A percentile compares a stretch with the other conserved stretches of the same genome.
These are phyloP conservation scores for Oscheius sp. DNA, from an alignment of 2,888 invertebrate genomes.

Conservation along the genomic window DNA sequence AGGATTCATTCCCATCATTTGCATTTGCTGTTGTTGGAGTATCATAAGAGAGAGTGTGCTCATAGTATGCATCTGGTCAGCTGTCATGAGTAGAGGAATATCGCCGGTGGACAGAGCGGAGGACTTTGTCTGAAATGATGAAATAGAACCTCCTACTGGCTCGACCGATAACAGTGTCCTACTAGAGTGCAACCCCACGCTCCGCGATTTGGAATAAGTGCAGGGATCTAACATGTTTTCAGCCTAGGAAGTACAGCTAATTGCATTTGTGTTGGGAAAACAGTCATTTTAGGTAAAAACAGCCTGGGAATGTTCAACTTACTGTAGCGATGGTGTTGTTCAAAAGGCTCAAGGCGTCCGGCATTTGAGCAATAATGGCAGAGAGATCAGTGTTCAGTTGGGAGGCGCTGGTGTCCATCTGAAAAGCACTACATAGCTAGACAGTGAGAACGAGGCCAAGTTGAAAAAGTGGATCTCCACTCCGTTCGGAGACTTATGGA, in stretches of 20 bases:
- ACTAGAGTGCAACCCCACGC: conserved; percentile 11
- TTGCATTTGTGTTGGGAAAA: background rate
- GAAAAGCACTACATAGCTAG: background rate
- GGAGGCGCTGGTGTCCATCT: conserved; percentile 19
- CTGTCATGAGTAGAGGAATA: conserved; percentile 11
- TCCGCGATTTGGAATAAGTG: conserved; percentile 9
- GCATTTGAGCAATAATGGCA: conserved; percentile 18
- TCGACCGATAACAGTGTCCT: conserved; percentile 15
- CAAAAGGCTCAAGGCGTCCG: conserved; percentile 17
- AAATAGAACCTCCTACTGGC: too few relatives aligned
- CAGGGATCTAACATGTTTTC: background rate
- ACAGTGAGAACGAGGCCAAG: background rate
- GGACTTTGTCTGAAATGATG: conserved; percentile 16
- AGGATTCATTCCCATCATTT: conserved; percentile 5
- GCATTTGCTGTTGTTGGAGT: conserved; percentile 18
- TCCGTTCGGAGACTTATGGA: conserved; percentile 15
- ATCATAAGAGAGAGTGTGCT: conserved; percentile 4
- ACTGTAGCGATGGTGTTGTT: conserved; percentile 15
- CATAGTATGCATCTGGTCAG: background rate
- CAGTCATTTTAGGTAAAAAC: background rate
- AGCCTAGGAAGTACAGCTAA: background rate
- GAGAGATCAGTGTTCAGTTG: conserved; percentile 13
- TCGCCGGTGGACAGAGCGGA: conserved; percentile 18
- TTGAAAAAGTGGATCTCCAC: conserved; percentile 27
- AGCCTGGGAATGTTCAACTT: background rate